Percentiles rank a stretch among this genome's conserved stretches.
These are phyloP conservation scores for Pristionchus fissidentatus DNA, from an alignment of 2,888 invertebrate genomes.

Conservation along the genomic window DNA sequence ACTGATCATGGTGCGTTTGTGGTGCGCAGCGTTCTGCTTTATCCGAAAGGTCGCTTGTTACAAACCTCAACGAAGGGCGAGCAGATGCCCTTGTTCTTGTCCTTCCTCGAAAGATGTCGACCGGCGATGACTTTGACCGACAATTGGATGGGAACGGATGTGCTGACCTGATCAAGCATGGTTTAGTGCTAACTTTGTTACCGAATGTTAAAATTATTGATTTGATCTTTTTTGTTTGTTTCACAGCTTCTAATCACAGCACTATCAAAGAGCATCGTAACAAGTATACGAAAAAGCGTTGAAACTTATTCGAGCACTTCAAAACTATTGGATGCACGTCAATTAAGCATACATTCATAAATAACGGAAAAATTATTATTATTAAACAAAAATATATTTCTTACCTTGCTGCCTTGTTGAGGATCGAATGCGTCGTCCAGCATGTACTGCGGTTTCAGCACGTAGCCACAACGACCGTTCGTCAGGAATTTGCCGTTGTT, in stretches of 20 bases:
- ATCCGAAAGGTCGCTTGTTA: not conserved
- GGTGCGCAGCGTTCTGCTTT: too few relatives aligned
- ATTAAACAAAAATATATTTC: not conserved
- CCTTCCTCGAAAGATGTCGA: slow-evolving; percentile 86
- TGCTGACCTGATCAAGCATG: slow-evolving; percentile 76
- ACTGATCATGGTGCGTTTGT: too few relatives aligned
- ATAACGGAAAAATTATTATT: too few relatives aligned
- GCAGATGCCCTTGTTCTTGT: slow-evolving; percentile 78
- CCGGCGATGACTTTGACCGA: slow-evolving; percentile 84
- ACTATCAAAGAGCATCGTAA: too few relatives aligned
- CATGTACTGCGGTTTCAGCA: slow-evolving; percentile 92
- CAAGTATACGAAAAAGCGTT: too few relatives aligned
- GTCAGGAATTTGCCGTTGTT: slow-evolving; percentile 86
- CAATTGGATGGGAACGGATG: slow-evolving; percentile 65
- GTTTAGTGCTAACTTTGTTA: too few relatives aligned
- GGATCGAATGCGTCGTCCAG: slow-evolving; percentile 84
- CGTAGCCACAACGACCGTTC: slow-evolving; percentile 92
- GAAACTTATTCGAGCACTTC: too few relatives aligned
- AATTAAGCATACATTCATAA: too few relatives aligned
- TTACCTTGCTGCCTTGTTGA: slow-evolving; percentile 79
- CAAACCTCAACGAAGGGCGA: slow-evolving; percentile 73
- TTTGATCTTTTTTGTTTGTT: too few relatives aligned
- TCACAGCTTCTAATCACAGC: too few relatives aligned
- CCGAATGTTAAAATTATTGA: not conserved
- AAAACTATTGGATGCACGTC: too few relatives aligned